Percentiles rank a stretch among this genome's conserved stretches.
Conservation (phyloP, 2,888 invertebrate genomes). For the Papilio demoleus region DNA sequence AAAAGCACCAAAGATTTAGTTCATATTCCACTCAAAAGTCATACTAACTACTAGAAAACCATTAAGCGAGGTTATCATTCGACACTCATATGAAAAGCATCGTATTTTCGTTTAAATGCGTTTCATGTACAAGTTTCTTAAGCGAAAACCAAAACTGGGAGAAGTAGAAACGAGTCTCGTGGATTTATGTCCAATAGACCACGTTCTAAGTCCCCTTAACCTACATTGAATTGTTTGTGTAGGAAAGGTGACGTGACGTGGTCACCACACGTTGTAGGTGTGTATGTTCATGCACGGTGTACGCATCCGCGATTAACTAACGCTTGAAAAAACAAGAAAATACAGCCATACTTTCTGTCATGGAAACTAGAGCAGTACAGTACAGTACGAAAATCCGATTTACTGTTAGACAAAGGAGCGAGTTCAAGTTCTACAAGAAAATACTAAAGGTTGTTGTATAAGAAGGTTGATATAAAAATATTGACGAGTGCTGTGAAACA, state of each 20-base stretch:
- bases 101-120: slow-evolving; percentile 55
- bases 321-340: slow-evolving; percentile 1
- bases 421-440: too few relatives aligned
- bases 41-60: slow-evolving; percentile 77
- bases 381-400: too few relatives aligned
- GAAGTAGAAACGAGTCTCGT: slow-evolving; percentile 57
- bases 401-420: too few relatives aligned
- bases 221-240: slow-evolving; percentile 50
- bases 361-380: too few relatives aligned
- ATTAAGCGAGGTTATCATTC: slow-evolving; percentile 76
- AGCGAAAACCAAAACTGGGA: slow-evolving; percentile 62
- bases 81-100: slow-evolving; percentile 65
- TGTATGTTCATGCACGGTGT: slow-evolving; percentile 45
- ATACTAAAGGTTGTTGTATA: too few relatives aligned
- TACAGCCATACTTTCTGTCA: too few relatives aligned
- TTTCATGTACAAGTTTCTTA: slow-evolving; percentile 63
- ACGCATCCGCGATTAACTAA: slow-evolving; percentile 44
- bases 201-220: slow-evolving; percentile 56
- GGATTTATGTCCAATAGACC: slow-evolving; percentile 50
- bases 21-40: slow-evolving; percentile 75
- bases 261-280: slow-evolving; percentile 38
- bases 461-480: too few relatives aligned
- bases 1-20: slow-evolving; percentile 74
- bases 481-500: neutral
- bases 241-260: slow-evolving; percentile 34